A percentile compares a stretch with the other conserved stretches of the same genome.
Evolutionary conservation across 2,797 vertebrate species (phyloP).

Genomic region (Garrulus glandarius): DNA sequence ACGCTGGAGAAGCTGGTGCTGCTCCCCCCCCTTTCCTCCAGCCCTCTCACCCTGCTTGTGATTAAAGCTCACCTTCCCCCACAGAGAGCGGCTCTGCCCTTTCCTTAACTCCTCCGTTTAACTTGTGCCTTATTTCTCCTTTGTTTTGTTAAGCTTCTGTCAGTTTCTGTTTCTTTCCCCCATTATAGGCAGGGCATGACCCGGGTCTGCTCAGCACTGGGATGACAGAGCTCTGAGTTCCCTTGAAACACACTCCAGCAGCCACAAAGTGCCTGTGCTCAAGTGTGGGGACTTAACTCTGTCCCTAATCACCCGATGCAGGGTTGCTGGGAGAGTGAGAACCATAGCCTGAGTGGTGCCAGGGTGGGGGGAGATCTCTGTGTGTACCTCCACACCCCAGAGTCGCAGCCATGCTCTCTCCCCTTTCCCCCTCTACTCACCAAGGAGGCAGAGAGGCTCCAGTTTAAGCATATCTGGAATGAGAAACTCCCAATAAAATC

Average conservation of each 20-base stretch:
- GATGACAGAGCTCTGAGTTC: background rate
- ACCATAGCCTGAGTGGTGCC: background rate
- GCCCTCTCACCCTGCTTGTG: rapidly evolving
- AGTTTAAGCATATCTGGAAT: rapidly evolving
- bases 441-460: background rate
- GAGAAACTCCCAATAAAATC: background rate
- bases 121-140: background rate
- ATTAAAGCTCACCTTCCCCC: background rate
- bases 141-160: background rate
- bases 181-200: rapidly evolving
- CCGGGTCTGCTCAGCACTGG: rapidly evolving
- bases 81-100: background rate
- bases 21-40: background rate
- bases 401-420: rapidly evolving
- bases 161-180: background rate
- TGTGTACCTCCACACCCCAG: background rate
- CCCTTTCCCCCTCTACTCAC: background rate
- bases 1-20: rapidly evolving
- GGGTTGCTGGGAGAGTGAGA: background rate
- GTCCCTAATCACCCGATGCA: rapidly evolving
- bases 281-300: rapidly evolving
- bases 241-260: background rate
- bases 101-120: background rate
- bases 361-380: background rate
- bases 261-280: background rate